phyloP scores from a whole-genome alignment of 2,888 invertebrate genomes.

The Chaetoderma sp. region DNA sequence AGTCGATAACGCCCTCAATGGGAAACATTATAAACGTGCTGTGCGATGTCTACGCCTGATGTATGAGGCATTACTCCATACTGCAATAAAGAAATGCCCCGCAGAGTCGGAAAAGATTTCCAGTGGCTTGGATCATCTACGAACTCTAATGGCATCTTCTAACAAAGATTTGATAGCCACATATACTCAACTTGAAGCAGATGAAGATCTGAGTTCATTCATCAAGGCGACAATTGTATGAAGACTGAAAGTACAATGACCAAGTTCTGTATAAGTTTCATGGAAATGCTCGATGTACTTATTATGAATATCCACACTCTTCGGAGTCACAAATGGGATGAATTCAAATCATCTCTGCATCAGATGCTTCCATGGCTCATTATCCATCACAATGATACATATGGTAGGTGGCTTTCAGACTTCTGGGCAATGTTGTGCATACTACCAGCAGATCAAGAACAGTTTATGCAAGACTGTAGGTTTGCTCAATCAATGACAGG shows the following conservation, averaged over 20 bases:
- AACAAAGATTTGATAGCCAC: not conserved
- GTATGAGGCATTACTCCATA: not conserved
- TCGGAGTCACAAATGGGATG: not conserved
- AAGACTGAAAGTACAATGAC: not conserved
- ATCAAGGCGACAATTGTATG: not conserved
- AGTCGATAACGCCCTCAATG: not conserved
- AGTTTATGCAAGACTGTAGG: not conserved
- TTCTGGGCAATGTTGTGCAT: not conserved
- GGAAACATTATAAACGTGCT: not conserved
- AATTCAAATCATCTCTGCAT: not conserved
- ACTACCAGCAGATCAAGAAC: not conserved
- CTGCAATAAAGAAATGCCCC: not conserved
- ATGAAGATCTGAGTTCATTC: not conserved
- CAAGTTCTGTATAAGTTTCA: not conserved
- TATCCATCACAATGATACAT: not conserved
- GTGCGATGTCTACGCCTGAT: not conserved
- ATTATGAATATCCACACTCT: not conserved
- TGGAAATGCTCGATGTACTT: not conserved
- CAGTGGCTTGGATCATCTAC: not conserved
- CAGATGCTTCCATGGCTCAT: not conserved
- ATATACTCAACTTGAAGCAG: not conserved
- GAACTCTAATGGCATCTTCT: not conserved
- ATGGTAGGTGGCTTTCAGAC: not conserved
- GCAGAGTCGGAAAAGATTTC: not conserved
- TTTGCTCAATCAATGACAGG: not conserved